Evolutionary conservation across 1,140 invertebrate species (phyloP).

Genomic region (Sweltsa coloradensis): DNA sequence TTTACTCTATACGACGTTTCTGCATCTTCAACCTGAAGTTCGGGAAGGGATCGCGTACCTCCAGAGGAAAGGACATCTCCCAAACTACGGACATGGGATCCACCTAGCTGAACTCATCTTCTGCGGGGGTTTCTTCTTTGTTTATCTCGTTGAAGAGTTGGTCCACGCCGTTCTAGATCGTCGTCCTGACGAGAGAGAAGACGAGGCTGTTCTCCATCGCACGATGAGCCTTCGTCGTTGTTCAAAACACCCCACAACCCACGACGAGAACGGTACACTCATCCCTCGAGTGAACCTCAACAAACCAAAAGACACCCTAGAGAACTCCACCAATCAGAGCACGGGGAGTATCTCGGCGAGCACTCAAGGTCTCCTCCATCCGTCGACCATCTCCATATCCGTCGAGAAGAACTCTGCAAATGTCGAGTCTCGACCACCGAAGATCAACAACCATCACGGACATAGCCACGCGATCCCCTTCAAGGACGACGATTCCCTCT

Average conservation of each 20-base stretch:
- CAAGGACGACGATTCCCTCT: conserved; percentile 1
- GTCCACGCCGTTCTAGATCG: conserved; percentile 44
- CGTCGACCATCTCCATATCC: conserved; percentile 6
- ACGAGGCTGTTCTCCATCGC: conserved; percentile 37
- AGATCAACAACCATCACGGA: neutral
- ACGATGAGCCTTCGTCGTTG: conserved; percentile 37
- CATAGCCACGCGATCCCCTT: conserved; percentile 8
- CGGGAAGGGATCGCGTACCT: conserved; percentile 37
- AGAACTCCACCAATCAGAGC: conserved; percentile 2
- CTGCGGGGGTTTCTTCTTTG: conserved; percentile 57
- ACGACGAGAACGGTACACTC: conserved; percentile 16
- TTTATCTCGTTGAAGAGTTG: conserved; percentile 57
- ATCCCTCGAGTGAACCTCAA: conserved; percentile 19
- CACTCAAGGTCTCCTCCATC: conserved; percentile 19
- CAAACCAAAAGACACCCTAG: neutral
- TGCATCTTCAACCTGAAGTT: conserved; percentile 67
- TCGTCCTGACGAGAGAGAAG: conserved; percentile 27
- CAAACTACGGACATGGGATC: conserved; percentile 20
- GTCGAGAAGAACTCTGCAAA: too few species aligned
- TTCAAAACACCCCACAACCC: conserved; percentile 19
- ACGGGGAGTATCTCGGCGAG: conserved; percentile 19
- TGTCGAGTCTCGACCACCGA: too few species aligned
- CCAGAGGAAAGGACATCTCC: conserved; percentile 26
- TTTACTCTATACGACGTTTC: conserved; percentile 59
- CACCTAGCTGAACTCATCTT: conserved; percentile 52